Evolutionary conservation across 2,797 vertebrate genomes (phyloP), one percentile per base, ranked within the genome.

Genomic region (Eulemur albifrons): DNA sequence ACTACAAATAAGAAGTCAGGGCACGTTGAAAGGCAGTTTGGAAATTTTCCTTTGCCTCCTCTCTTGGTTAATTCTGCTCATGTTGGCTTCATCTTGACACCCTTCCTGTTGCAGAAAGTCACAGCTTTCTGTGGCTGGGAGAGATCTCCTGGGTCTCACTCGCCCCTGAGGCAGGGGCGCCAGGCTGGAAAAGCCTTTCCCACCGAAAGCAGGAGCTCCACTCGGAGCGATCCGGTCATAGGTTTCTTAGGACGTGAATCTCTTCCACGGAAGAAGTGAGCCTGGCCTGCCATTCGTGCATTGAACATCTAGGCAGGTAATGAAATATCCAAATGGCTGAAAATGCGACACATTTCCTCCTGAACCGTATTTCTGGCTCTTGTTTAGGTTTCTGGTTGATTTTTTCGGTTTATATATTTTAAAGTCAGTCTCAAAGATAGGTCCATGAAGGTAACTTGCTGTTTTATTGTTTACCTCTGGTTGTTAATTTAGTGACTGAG

Each of bases 391-490:
- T 91, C 86, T 32, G 88, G 83, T 76, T 88, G 88, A 54, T 89
- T 91, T 90, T 90, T 95, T 70, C 3, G 12, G 79, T 93, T 94
- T 93, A 45, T 96, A 32, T 91, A 91, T 96, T 95, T 97, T 94
- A 85, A 96, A 96, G 79, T 94, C 88, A 59, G n/a, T 91, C 95
- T 96, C 94, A 80, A 97, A 96, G 93, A 94, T 94, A 93, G 94
- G 76, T 93, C 96, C 0, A 4, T 57, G 89, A 95, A 94, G 96
- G 95, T 96, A 97, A 92, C 94, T 87, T 86, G 79, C 97, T 97
- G 85, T 89, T 97, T 98, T 97, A 98, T 93, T 97, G 90, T 89
- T 52, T 80, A 96, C 90, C 83, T 97, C 95, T 96, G 91, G 92
- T 38, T 97, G 96, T 96, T 97, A 95, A 84, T 94, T 93, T 94